Evolutionary conservation across 2,797 vertebrate genomes (phyloP).

Genomic region (Hybognathus amarus): DNA sequence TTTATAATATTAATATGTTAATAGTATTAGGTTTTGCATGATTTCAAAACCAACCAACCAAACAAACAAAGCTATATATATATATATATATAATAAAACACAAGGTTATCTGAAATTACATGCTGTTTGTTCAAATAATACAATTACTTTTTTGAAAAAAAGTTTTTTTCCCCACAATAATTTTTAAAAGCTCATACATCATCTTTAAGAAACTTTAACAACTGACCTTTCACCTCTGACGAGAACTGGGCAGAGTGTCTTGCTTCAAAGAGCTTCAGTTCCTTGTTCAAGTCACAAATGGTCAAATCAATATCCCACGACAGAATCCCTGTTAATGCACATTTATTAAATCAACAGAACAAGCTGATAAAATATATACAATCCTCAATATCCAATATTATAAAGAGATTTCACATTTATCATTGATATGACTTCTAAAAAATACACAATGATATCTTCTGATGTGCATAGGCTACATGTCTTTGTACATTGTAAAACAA

Average conservation of each 20-base stretch:
- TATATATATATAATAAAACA: no score
- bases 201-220: neutral
- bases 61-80: no score
- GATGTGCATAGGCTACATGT: neutral
- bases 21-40: neutral
- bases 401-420: neutral
- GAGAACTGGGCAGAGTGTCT: constrained; percentile 95
- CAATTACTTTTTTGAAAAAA: neutral
- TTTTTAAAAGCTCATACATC: neutral
- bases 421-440: neutral
- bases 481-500: neutral
- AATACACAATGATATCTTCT: neutral
- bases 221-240: constrained; percentile 93
- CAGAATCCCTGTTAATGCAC: constrained; percentile 80
- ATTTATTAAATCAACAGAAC: neutral
- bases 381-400: neutral
- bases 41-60: neutral
- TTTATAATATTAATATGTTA: no score
- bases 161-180: neutral
- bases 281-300: constrained; percentile 86
- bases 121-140: neutral
- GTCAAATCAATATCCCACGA: constrained; percentile 86
- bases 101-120: neutral
- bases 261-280: constrained; percentile 89
- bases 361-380: neutral